A percentile compares a stretch with the other conserved stretches of the same genome.
These are phyloP conservation scores for Cheilosia urbana DNA, from an alignment of 2,888 invertebrate species.

Conservation along the genomic window DNA sequence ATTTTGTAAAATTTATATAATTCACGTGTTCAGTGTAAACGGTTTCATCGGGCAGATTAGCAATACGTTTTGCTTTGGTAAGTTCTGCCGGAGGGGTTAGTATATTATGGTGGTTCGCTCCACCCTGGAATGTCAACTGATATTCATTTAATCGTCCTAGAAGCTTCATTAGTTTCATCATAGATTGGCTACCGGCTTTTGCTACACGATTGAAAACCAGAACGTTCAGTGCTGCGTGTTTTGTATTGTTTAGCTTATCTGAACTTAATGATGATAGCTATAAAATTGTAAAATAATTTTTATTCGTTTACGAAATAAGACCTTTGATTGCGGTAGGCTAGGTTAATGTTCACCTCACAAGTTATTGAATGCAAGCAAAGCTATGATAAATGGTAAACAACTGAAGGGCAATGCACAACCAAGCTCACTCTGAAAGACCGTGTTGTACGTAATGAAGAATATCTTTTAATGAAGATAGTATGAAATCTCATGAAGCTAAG, in stretches of 20 bases:
- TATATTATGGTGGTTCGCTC: background rate
- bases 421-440: no score
- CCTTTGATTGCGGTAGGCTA: no score
- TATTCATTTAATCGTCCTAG: constrained; percentile 18
- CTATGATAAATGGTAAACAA: no score
- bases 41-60: constrained; percentile 89
- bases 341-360: no score
- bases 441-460: no score
- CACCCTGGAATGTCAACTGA: background rate
- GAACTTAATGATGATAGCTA: constrained; percentile 30
- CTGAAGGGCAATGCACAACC: no score
- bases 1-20: constrained; percentile 94
- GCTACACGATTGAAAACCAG: constrained; percentile 95
- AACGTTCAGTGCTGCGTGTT: constrained; percentile 89
- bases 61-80: constrained; percentile 83
- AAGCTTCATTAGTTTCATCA: constrained; percentile 87
- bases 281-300: constrained; percentile 9
- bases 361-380: no score
- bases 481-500: no score
- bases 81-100: background rate
- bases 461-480: no score
- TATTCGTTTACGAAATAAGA: no score
- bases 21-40: constrained; percentile 95
- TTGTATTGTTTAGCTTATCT: constrained; percentile 81
- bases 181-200: constrained; percentile 94